Evolutionary conservation across 1,140 invertebrate species (phyloP).

Genomic region (Euglossa dilemma): DNA sequence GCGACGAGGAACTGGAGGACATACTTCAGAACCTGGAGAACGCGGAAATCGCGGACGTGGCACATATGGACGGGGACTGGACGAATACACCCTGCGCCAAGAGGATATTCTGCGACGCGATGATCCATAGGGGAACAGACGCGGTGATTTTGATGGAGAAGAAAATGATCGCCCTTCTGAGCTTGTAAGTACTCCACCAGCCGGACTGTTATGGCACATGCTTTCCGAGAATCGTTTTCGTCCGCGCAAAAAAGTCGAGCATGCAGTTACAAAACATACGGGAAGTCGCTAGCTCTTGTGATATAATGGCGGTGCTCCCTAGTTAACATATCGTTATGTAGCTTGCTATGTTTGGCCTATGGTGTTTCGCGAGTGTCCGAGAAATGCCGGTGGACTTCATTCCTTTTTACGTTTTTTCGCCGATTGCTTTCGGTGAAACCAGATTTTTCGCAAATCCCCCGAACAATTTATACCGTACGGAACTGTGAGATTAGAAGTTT

Average conservation of each 20-base stretch:
- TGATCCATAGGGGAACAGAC: slow-evolving; percentile 86
- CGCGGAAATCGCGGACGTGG: slow-evolving; percentile 74
- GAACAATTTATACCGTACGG: not conserved
- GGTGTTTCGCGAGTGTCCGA: not conserved
- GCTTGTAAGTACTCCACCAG: slow-evolving; percentile 85
- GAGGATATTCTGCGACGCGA: slow-evolving; percentile 88
- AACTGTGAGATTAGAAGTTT: too few relatives aligned
- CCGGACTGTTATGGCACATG: not conserved
- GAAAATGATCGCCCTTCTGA: slow-evolving; percentile 87
- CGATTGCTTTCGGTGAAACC: not conserved
- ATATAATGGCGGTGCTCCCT: slow-evolving; percentile 13
- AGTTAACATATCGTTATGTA: slow-evolving; percentile 17
- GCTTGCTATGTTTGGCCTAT: slow-evolving; percentile 1
- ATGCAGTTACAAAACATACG: slow-evolving; percentile 14
- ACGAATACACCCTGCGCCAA: slow-evolving; percentile 89
- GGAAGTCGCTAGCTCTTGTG: slow-evolving; percentile 12
- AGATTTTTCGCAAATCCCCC: not conserved
- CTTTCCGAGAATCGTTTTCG: not conserved
- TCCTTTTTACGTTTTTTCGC: not conserved
- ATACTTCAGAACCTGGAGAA: slow-evolving; percentile 84
- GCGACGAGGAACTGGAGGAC: slow-evolving; percentile 78
- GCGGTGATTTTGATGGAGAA: slow-evolving; percentile 89
- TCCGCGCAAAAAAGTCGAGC: not conserved
- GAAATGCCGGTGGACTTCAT: not conserved
- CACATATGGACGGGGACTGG: slow-evolving; percentile 84